A percentile compares a stretch with the other conserved stretches of the same genome.
phyloP scores from a whole-genome alignment of 2,888 invertebrate genomes.

The Ectemnius continuus region DNA sequence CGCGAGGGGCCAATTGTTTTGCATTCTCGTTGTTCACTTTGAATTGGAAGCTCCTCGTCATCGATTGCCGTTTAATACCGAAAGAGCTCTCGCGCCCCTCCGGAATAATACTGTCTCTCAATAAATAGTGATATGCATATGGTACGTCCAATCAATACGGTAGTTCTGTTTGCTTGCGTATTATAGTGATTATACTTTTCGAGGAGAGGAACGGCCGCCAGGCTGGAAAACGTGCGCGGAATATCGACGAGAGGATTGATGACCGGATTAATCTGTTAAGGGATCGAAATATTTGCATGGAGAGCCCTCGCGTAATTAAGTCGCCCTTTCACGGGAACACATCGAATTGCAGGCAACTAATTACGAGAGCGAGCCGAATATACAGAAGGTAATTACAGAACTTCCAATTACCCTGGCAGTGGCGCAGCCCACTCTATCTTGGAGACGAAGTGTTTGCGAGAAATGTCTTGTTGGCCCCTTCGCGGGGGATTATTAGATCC shows the following conservation, averaged over 20 bases:
- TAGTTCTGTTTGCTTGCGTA: too few species aligned
- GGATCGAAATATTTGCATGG: not conserved
- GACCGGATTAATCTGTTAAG: too few species aligned
- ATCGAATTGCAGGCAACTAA: constrained; percentile 44
- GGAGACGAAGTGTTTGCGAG: constrained; percentile 28
- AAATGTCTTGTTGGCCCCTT: constrained; percentile 35
- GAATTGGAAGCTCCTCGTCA: constrained; percentile 6
- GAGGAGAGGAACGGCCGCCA: too few species aligned
- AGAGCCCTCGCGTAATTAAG: constrained; percentile 31
- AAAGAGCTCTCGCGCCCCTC: too few species aligned
- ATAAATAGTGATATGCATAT: too few species aligned
- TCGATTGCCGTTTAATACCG: too few species aligned
- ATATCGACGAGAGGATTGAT: too few species aligned
- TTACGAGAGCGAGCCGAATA: constrained; percentile 40
- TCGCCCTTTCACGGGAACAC: constrained; percentile 12
- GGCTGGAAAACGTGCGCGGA: too few species aligned
- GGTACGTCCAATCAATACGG: too few species aligned
- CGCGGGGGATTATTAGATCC: constrained; percentile 32
- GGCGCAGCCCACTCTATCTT: constrained; percentile 18
- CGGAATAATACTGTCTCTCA: too few species aligned
- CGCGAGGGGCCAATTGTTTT: constrained; percentile 38
- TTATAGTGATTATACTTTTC: too few species aligned
- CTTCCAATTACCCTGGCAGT: constrained; percentile 40
- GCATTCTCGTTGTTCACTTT: constrained; percentile 30
- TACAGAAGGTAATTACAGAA: constrained; percentile 29